Evolutionary conservation across 2,113 vertebrate species (phyloP), one percentile per base, ranked within the genome.

Genomic region (Neogobius melanostomus): DNA sequence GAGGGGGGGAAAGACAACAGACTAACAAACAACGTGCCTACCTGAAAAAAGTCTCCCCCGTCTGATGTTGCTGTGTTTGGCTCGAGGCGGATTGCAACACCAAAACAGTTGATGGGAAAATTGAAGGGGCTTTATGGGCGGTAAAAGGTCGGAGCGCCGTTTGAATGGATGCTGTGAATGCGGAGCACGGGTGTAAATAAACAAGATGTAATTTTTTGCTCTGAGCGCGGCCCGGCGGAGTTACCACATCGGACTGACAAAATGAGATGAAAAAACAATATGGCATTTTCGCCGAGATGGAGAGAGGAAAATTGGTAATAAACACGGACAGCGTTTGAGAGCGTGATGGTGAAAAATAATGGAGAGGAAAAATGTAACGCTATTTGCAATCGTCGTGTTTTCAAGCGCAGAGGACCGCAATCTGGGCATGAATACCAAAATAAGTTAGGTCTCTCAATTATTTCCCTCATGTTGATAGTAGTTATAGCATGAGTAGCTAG

Each of bases 241-340:
- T 52, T 43, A 12, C 54, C 15, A 0, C 78, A 46, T 51, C 28
- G 16, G 0, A 45, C 51, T 11, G 6, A 45, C 16, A 46, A 54
- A 75, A 44, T 61, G 59, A 61, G 59, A 43, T 43, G 36, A 43
- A 61, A 60, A 61, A 61, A 61, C 59, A 61, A 61, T 61, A 45
- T 45, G 59, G 42, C 59, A 61, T 61, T 61, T 61, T 16, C 6
- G 42, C 3, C 2, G 59, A 61, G 36, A 61, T 6, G 59, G 59
- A 61, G 57, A 43, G 43, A 0, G 42, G 59, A 59, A 59, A 59
- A 61, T 61, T 44, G 59, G 59, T 44, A 61, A 61, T 44, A 42
- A 61, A 61, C 59, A 45, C 8, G 36, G 59, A 61, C 59, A 61
- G 42, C 42, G 57, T 43, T 44, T 61, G 44, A 61, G 36, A 9